Base-by-base conservation (phyloP, 2,797 vertebrate species). In the Hippocampus kuda region DNA sequence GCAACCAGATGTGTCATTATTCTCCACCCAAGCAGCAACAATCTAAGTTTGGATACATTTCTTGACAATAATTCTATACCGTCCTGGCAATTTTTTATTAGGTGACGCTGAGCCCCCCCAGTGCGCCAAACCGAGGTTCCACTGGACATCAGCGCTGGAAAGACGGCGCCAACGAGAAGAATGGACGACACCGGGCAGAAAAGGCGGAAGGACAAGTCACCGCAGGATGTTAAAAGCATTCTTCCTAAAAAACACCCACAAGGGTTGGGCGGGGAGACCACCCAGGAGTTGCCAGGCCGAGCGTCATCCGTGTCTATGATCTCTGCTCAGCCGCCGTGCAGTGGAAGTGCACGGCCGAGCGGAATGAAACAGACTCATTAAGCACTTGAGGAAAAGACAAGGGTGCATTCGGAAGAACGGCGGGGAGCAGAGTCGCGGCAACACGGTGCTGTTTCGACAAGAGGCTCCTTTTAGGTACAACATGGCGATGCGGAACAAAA, bases 171-270 rank as follows among this genome's bases (percentile, higher is more conserved):
- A 26, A 27, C 22, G 44, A 65, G 69, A 68, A 67, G 7, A 66
- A 7, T 63, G 75, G 70, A 26, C 2, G 65, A 53, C 64, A 76
- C 62, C n/a, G 2, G 65, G 46, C 44, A 77, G 68, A 77, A 76
- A 62, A 69, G 26, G 68, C 77, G 71, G 67, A 73, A 77, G 66
- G 73, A 78, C 34, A 83, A 78, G 72, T 73, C 72, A 77, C 71
- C 75, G 80, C 84, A 83, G 88, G 86, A 89, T 83, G 83, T 76
- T 80, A 83, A 73, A 79, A 81, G 70, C 76, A 71, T 44, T 68
- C 75, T 77, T 71, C 81, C 77, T 85, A 38, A 86, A 81, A 89
- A 88, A 88, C 79, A 85, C 73, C 77, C 72, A n/a, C 68, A 70
- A 46, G 70, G 82, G 71, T 67, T 69, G 62, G 65, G 71, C 67